A percentile compares a stretch with the other conserved stretches of the same genome.
Conservation (phyloP, 1,140 invertebrate genomes). For the Acarapis woodi region DNA sequence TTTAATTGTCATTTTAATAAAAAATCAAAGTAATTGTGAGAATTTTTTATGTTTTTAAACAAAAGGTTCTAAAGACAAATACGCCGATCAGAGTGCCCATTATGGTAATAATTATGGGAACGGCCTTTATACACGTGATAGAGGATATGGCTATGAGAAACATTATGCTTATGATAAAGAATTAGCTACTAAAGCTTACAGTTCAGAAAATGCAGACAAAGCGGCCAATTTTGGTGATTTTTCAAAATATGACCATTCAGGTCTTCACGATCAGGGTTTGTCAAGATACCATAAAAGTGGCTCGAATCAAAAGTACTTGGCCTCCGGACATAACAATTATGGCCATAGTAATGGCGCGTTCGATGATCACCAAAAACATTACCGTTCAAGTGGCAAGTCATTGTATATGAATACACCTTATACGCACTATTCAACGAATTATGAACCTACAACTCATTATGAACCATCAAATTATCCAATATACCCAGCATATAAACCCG, state of each 20-base stretch:
- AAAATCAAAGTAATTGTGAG: background rate
- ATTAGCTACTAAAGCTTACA: constrained; percentile 9
- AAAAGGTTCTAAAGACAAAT: constrained; percentile 1
- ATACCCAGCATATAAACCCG: no score
- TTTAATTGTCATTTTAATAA: background rate
- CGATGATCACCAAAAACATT: no score
- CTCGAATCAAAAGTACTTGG: constrained; percentile 3
- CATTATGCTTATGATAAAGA: constrained; percentile 14
- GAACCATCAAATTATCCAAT: no score
- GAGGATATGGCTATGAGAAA: constrained; percentile 14
- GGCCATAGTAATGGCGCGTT: constrained; percentile 4
- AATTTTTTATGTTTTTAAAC: background rate
- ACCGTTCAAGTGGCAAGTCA: no score
- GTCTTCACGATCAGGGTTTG: background rate
- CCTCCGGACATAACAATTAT: constrained; percentile 4
- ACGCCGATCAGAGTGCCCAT: constrained; percentile 3
- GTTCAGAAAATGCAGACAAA: constrained; percentile 5
- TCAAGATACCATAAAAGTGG: constrained; percentile 7
- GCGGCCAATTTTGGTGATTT: constrained; percentile 4
- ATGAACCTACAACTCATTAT: no score
- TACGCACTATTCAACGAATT: no score
- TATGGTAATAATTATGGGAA: constrained; percentile 3
- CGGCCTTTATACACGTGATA: constrained; percentile 10
- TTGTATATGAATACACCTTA: no score
- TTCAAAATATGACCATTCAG: constrained; percentile 5